Evolutionary conservation across 1,140 invertebrate genomes (phyloP), one percentile per base, ranked within the genome.

Genomic region (Drosophila pruinosa): DNA sequence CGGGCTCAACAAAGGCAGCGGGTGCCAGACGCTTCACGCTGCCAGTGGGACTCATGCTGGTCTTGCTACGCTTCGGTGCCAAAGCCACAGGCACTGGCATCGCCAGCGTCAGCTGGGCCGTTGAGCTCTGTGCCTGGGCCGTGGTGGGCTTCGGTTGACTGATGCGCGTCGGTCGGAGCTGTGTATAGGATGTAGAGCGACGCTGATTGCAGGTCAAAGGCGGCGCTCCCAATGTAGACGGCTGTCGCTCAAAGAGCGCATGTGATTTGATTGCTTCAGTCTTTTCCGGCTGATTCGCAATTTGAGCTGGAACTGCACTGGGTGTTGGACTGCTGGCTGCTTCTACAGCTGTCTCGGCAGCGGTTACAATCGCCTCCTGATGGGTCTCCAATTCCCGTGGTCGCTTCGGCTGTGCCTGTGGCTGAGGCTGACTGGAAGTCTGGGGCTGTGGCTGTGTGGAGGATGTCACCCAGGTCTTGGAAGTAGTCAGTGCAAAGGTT

Each of bases 1-100:
- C 96, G 17, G 96, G 97, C 95, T 97, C 89, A 12, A 90, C 89
- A 57, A 90, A 90, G 2, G 89, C 75, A 4, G 82, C 62, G 0
- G 79, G 78, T 0, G 74, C 45, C 12, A 50, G 43, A 14, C 89
- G 72, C 50, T 90, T 90, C 3, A 78, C 22, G 7, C 77, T 90
- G 39, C 72, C 71, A 1, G 89, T 90, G 1, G 89, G 89, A 39
- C 89, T 89, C 56, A 90, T 85, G 39, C 83, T 89, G 1, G 89
- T 90, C 76, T 90, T 90, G 56, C 89, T 90, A 21, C 89, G 80
- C 34, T 90, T 90, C 6, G 89, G 88, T 0, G 89, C 83, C 69
- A 89, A n/a, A 0, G 83, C 78, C 62, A 75, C 21, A 0, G 65
- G 83, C 36, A 75, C 83, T 4, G 83, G 85, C 78, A 89, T 82